Evolutionary conservation across 2,888 invertebrate species (phyloP).

Genomic region (Stenchaetothrips biformis): DNA sequence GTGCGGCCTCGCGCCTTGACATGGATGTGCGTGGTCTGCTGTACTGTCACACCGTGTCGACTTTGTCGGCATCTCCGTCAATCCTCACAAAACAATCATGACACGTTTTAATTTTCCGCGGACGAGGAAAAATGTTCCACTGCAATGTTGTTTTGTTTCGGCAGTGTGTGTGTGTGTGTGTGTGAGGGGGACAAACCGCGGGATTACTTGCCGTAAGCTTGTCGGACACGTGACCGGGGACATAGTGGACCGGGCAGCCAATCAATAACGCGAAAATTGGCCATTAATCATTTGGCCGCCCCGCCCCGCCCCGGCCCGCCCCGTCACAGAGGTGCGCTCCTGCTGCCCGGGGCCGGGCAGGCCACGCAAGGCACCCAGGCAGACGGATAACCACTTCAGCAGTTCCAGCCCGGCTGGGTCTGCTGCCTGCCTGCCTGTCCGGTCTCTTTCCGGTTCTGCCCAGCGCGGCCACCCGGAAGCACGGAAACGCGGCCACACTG

Average conservation of each 20-base stretch:
- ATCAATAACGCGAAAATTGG: slow-evolving; percentile 23
- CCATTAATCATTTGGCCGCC: slow-evolving; percentile 5
- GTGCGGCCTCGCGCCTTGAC: too few relatives aligned
- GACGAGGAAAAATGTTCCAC: not conserved
- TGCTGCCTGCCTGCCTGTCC: too few relatives aligned
- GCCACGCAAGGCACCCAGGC: too few relatives aligned
- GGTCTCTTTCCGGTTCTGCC: too few relatives aligned
- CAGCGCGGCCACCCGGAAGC: too few relatives aligned
- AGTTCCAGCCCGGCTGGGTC: too few relatives aligned
- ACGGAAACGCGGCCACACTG: too few relatives aligned
- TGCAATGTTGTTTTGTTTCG: not conserved
- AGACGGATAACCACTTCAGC: too few relatives aligned
- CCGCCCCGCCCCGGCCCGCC: not conserved
- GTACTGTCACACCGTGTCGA: not conserved
- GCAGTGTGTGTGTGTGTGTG: not conserved
- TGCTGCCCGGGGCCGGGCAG: not conserved
- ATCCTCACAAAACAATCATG: not conserved
- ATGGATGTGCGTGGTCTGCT: not conserved
- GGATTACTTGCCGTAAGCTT: too few relatives aligned
- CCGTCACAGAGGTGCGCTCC: not conserved
- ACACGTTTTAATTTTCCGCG: not conserved
- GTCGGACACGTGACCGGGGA: too few relatives aligned
- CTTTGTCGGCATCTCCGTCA: not conserved
- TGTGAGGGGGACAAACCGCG: too few relatives aligned
- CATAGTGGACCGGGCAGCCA: not conserved